Evolutionary conservation across 2,888 invertebrate species (phyloP).

Genomic region (Phengaris arion): DNA sequence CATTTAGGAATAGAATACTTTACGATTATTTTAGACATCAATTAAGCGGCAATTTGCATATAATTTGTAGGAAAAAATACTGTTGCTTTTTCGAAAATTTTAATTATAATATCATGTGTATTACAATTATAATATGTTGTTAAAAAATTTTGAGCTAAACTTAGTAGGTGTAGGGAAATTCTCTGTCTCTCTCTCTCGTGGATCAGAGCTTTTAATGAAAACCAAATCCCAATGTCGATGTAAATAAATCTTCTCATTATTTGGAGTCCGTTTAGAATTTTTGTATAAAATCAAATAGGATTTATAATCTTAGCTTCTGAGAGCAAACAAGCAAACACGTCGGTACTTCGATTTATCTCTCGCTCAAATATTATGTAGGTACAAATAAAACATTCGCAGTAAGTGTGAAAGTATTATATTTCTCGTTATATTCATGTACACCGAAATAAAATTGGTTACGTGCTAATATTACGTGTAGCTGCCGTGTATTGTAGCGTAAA

Average conservation of each 20-base stretch:
- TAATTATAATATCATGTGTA: not conserved
- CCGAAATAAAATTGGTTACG: conserved; percentile 9
- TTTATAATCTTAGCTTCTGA: conserved; percentile 1
- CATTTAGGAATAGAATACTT: not conserved
- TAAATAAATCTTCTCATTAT: not conserved
- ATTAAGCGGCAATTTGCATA: not conserved
- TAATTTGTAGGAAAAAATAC: not conserved
- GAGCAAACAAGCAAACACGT: conserved; percentile 13
- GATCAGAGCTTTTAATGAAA: not conserved
- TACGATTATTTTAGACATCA: not conserved
- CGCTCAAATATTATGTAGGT: conserved; percentile 1
- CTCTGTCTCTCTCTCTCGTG: no score
- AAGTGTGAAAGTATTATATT: conserved; percentile 9
- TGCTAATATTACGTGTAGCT: conserved; percentile 14
- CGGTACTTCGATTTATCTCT: conserved; percentile 10
- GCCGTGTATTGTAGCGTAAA: conserved; percentile 30
- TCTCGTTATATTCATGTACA: not conserved
- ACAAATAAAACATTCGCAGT: conserved; percentile 18
- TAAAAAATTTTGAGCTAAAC: no score
- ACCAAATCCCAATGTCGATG: not conserved
- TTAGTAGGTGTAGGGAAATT: no score
- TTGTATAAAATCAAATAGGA: not conserved
- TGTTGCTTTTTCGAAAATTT: not conserved
- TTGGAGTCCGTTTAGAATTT: not conserved
- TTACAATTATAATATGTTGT: no score